Percentiles rank a stretch among this genome's conserved stretches.
phyloP scores from a whole-genome alignment of 2,113 vertebrate species.

The Bagarius yarrelli region DNA sequence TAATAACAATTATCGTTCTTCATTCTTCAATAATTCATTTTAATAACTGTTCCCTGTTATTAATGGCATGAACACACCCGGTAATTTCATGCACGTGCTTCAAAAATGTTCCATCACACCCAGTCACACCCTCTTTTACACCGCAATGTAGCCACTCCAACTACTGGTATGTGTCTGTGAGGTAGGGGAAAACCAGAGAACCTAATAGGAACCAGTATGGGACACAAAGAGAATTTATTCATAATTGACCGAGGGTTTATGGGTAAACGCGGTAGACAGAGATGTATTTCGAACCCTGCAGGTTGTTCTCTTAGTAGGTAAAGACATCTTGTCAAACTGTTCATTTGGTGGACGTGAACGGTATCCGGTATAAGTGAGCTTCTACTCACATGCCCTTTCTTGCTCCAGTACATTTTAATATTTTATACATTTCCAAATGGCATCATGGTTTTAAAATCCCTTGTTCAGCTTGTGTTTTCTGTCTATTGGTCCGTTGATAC shows the following conservation, averaged over 20 bases:
- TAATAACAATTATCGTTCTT: not conserved
- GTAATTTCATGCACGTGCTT: not conserved
- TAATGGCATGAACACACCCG: not conserved
- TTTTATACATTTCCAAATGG: not conserved
- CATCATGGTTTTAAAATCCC: not conserved
- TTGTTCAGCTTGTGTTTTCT: not conserved
- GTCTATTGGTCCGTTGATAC: not conserved
- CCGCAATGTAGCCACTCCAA: not conserved
- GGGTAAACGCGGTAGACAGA: not conserved
- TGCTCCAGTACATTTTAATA: no score
- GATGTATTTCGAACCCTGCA: not conserved
- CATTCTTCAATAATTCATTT: not conserved
- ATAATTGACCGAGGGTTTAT: not conserved
- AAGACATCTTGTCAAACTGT: not conserved
- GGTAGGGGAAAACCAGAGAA: not conserved
- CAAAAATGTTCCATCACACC: not conserved
- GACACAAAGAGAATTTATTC: not conserved
- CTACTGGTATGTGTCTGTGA: not conserved
- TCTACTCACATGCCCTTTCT: no score
- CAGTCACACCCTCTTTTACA: not conserved
- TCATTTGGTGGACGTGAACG: no score
- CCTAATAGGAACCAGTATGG: not conserved
- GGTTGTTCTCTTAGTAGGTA: not conserved
- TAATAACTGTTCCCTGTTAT: not conserved
- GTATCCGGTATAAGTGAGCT: no score